A percentile compares a stretch with the other conserved stretches of the same genome.
These are phyloP conservation scores for Pteropus rufus DNA, from an alignment of 2,797 vertebrate species.

Conservation along the genomic window DNA sequence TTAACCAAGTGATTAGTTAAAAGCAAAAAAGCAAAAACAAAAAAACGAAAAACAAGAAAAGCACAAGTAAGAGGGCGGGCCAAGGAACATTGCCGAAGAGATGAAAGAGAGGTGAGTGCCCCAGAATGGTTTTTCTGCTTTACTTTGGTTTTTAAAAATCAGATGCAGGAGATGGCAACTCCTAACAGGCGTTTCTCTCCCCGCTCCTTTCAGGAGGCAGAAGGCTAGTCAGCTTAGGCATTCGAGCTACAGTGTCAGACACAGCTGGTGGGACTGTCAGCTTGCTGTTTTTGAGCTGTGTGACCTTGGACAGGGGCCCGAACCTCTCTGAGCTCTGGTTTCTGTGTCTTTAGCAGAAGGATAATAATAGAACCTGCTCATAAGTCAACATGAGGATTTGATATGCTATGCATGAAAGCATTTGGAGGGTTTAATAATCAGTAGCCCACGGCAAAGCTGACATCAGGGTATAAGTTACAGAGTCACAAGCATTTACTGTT, in stretches of 20 bases:
- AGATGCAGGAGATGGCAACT: background rate
- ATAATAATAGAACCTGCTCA: background rate
- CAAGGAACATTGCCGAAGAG: background rate
- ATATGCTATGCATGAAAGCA: background rate
- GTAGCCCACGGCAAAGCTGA: background rate
- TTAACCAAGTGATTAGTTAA: constrained; percentile 1
- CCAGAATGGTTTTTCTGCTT: background rate
- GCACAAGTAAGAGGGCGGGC: background rate
- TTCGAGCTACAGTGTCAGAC: background rate
- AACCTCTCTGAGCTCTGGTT: constrained; percentile 38
- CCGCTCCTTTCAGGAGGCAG: background rate
- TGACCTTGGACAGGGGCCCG: background rate
- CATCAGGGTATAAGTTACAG: background rate
- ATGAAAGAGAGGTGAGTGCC: constrained; percentile 44
- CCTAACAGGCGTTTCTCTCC: background rate
- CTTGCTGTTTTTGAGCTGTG: background rate
- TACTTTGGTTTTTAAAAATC: background rate
- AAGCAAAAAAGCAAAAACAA: background rate
- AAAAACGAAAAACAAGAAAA: background rate
- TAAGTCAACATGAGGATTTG: rapidly evolving
- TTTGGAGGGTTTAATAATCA: background rate
- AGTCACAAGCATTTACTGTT: background rate
- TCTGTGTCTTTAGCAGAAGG: background rate
- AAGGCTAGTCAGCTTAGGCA: background rate
- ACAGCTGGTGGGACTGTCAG: background rate